These are phyloP conservation scores for Temnothorax curvispinosus DNA, from an alignment of 1,140 invertebrate genomes.

Conservation along the genomic window DNA sequence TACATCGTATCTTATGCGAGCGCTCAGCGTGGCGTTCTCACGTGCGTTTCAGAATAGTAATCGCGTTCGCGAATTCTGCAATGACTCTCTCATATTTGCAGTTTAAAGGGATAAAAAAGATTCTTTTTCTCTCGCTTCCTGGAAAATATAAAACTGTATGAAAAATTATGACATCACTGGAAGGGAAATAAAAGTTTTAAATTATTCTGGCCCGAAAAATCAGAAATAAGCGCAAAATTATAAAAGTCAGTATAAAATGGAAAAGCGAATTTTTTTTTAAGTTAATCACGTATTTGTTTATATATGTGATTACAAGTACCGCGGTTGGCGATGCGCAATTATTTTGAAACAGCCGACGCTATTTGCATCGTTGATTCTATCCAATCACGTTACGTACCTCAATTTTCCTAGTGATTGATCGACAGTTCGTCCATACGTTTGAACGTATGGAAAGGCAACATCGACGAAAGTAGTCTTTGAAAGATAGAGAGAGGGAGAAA, in stretches of 20 bases:
- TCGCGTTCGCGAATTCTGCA: slow-evolving; percentile 44
- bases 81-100: slow-evolving; percentile 42
- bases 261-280: neutral
- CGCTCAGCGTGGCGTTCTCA: slow-evolving; percentile 25
- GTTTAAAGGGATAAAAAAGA: slow-evolving; percentile 23
- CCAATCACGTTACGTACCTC: slow-evolving; percentile 19
- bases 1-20: slow-evolving; percentile 67
- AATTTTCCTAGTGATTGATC: slow-evolving; percentile 49
- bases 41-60: slow-evolving; percentile 61
- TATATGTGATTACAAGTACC: neutral
- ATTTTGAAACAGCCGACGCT: slow-evolving; percentile 17
- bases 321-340: slow-evolving; percentile 11
- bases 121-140: neutral
- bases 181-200: slow-evolving; percentile 2
- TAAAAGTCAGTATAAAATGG: neutral
- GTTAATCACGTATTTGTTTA: neutral
- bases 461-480: neutral
- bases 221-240: neutral
- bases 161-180: slow-evolving; percentile 9
- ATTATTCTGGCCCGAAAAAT: neutral
- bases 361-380: slow-evolving; percentile 44
- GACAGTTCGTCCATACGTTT: slow-evolving; percentile 17
- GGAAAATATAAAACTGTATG: neutral
- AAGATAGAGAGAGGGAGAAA: neutral
- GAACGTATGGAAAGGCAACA: slow-evolving; percentile 52